A percentile compares a stretch with the other conserved stretches of the same genome.
Evolutionary conservation across 2,888 invertebrate genomes (phyloP).

Genomic region (Cheilosia soror): DNA sequence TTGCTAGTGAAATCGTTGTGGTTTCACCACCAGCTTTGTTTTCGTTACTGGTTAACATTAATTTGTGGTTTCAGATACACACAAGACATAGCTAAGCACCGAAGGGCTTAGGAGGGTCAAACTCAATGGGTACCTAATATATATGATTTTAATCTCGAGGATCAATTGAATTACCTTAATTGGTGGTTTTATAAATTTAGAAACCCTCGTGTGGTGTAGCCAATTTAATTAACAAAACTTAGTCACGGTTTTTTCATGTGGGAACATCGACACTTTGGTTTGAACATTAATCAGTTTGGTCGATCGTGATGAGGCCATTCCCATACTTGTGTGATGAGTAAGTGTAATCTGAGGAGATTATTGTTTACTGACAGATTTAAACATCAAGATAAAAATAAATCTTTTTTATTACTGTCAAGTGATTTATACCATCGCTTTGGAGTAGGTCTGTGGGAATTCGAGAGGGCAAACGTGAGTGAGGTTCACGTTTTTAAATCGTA

Average conservation of each 20-base stretch:
- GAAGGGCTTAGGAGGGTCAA: neutral
- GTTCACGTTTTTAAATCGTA: too few species aligned
- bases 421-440: neutral
- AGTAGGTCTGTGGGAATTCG: neutral
- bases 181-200: neutral
- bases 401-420: neutral
- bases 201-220: neutral
- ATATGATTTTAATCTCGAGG: neutral
- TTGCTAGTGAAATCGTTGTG: neutral
- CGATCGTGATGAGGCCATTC: neutral
- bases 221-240: neutral
- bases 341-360: neutral
- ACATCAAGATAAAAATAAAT: neutral
- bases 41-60: neutral
- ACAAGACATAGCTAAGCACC: neutral
- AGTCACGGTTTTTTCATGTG: neutral
- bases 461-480: neutral
- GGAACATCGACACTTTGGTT: neutral
- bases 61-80: neutral
- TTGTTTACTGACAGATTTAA: neutral
- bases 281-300: neutral
- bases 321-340: neutral
- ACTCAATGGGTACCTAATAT: neutral
- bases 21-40: neutral
- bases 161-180: neutral